These are phyloP conservation scores for Tribolium castaneum DNA, from an alignment of 1,140 invertebrate species.

Conservation along the genomic window DNA sequence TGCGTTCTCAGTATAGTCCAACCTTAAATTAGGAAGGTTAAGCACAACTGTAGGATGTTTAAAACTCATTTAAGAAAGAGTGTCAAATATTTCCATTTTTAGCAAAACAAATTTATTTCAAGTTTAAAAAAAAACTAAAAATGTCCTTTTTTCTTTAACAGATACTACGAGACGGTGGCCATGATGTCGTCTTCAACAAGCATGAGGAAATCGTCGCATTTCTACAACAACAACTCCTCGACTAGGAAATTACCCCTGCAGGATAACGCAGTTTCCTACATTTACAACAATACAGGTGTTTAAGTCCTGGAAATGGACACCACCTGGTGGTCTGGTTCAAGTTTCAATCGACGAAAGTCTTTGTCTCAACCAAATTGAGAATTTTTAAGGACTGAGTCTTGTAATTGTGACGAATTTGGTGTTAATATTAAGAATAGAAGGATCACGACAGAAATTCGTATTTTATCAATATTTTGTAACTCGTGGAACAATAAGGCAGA, in stretches of 20 bases:
- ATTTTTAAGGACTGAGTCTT: slow-evolving; percentile 19
- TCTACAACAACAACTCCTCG: slow-evolving; percentile 75
- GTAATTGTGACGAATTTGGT: slow-evolving; percentile 20
- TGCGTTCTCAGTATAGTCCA: no score
- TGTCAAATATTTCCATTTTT: no score
- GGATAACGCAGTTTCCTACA: slow-evolving; percentile 81
- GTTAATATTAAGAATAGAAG: slow-evolving; percentile 20
- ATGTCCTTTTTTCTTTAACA: no score
- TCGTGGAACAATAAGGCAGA: slow-evolving; percentile 37
- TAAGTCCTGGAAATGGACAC: slow-evolving; percentile 61
- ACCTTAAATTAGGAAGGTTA: no score
- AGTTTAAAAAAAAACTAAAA: no score
- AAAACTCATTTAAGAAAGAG: no score
- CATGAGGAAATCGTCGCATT: slow-evolving; percentile 84
- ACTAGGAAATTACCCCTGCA: slow-evolving; percentile 72
- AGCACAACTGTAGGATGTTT: no score
- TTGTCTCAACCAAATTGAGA: neutral
- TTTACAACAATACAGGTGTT: slow-evolving; percentile 72
- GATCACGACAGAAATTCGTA: neutral
- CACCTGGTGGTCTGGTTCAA: slow-evolving; percentile 39
- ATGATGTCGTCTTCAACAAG: slow-evolving; percentile 85
- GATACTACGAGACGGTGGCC: slow-evolving; percentile 85
- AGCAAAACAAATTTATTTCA: no score
- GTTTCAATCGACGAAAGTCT: slow-evolving; percentile 12
- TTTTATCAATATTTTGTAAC: slow-evolving; percentile 25